Evolutionary conservation across 1,140 invertebrate genomes (phyloP).

Genomic region (Heliconius nattereri): DNA sequence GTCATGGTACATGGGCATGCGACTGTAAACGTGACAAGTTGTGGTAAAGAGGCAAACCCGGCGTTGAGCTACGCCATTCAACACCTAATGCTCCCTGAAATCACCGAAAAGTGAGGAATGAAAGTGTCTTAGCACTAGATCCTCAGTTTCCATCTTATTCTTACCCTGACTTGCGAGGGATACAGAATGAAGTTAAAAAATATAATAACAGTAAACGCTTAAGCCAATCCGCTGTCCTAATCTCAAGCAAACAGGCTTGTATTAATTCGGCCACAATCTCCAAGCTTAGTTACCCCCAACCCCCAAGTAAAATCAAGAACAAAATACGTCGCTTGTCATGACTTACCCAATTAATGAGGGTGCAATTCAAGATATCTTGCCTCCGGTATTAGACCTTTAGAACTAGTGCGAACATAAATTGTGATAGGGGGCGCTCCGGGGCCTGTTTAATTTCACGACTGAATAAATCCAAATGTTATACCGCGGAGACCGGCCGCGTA

Average conservation of each 20-base stretch:
- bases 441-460: slow-evolving; percentile 79
- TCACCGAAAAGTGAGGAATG: too few species aligned
- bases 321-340: slow-evolving; percentile 57
- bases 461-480: slow-evolving; percentile 79
- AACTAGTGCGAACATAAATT: slow-evolving; percentile 78
- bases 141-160: too few species aligned
- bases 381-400: slow-evolving; percentile 60
- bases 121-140: too few species aligned
- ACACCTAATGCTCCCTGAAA: too few species aligned
- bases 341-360: slow-evolving; percentile 68
- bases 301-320: slow-evolving; percentile 49
- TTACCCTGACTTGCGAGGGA: too few species aligned
- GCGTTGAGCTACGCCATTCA: too few species aligned
- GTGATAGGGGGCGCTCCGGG: slow-evolving; percentile 66
- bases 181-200: too few species aligned
- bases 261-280: slow-evolving; percentile 32
- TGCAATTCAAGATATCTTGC: slow-evolving; percentile 58
- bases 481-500: slow-evolving; percentile 50
- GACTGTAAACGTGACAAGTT: too few species aligned
- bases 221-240: slow-evolving; percentile 25
- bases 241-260: slow-evolving; percentile 27
- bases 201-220: not conserved
- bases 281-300: slow-evolving; percentile 20
- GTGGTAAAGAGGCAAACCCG: too few species aligned
- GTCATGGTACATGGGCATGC: too few species aligned